These are phyloP conservation scores for Malacosoma neustria DNA, from an alignment of 2,888 invertebrate species.

Conservation along the genomic window DNA sequence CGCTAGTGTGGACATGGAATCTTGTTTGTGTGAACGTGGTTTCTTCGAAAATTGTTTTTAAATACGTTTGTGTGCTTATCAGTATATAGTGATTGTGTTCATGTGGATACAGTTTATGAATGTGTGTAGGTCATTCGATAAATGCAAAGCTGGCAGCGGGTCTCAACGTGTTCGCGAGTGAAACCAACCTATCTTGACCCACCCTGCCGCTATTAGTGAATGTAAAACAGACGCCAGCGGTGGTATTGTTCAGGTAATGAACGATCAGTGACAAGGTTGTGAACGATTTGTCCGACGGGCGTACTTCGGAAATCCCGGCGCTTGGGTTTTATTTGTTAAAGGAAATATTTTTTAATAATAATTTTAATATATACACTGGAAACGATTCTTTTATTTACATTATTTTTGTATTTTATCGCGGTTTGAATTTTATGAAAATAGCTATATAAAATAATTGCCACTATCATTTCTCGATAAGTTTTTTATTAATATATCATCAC, in stretches of 20 bases:
- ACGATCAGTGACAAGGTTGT: conserved; percentile 16
- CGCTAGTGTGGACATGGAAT: conserved; percentile 42
- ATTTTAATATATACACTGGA: too few species aligned
- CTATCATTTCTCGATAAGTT: too few species aligned
- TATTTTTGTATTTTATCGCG: too few species aligned
- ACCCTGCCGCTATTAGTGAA: conserved; percentile 19
- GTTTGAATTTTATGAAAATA: too few species aligned
- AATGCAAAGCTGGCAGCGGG: conserved; percentile 23
- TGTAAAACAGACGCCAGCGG: conserved; percentile 15
- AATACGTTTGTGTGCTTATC: conserved; percentile 24
- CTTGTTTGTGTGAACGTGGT: conserved; percentile 32
- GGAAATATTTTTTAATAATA: too few species aligned
- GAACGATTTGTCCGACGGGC: conserved; percentile 24
- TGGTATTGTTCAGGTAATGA: conserved; percentile 15
- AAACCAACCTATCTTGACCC: conserved; percentile 18
- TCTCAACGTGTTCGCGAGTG: conserved; percentile 35
- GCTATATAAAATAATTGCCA: too few species aligned
- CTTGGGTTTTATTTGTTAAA: conserved; percentile 34
- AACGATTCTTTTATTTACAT: too few species aligned
- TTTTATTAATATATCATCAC: too few species aligned
- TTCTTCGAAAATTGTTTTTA: conserved; percentile 49
- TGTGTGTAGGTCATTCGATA: conserved; percentile 27
- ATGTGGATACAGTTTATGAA: conserved; percentile 12
- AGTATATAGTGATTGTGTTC: not conserved
- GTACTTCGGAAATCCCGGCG: conserved; percentile 31